phyloP scores from a whole-genome alignment of 2,888 invertebrate species.

The Phlogophora meticulosa region DNA sequence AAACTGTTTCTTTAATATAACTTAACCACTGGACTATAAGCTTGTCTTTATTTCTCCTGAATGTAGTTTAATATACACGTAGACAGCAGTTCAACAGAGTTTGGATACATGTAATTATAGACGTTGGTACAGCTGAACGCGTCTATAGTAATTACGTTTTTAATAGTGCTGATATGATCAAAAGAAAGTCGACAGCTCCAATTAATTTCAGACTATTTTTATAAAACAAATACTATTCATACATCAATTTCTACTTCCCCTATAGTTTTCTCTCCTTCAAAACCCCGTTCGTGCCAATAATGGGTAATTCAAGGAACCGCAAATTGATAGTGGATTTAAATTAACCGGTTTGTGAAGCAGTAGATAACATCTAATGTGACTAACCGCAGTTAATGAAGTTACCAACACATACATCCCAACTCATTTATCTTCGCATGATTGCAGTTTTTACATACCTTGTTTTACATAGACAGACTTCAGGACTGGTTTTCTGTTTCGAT shows the following conservation, averaged over 20 bases:
- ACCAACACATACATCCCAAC: constrained; percentile 61
- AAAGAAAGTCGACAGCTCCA: constrained; percentile 54
- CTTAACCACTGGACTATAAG: constrained; percentile 35
- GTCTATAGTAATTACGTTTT: constrained; percentile 54
- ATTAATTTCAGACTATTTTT: constrained; percentile 53
- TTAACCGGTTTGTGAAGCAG: constrained; percentile 44
- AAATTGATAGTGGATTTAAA: constrained; percentile 48
- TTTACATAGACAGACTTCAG: constrained; percentile 62
- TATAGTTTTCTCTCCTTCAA: constrained; percentile 9
- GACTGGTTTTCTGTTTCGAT: constrained; percentile 72
- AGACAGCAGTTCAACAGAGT: constrained; percentile 22
- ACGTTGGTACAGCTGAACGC: constrained; percentile 36
- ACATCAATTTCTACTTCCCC: constrained; percentile 17
- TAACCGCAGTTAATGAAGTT: constrained; percentile 70
- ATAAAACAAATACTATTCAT: constrained; percentile 43
- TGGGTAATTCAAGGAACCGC: constrained; percentile 9
- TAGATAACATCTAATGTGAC: constrained; percentile 58
- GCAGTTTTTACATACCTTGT: constrained; percentile 70
- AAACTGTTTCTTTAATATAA: constrained; percentile 69
- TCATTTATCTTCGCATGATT: constrained; percentile 75
- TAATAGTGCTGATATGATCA: constrained; percentile 60
- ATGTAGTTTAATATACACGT: constrained; percentile 14
- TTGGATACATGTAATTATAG: constrained; percentile 51
- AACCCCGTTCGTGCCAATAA: constrained; percentile 26
- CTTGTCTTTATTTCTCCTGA: constrained; percentile 29